Evolutionary conservation across 2,113 vertebrate genomes (phyloP).

Genomic region (Drymodes brunneopygia): DNA sequence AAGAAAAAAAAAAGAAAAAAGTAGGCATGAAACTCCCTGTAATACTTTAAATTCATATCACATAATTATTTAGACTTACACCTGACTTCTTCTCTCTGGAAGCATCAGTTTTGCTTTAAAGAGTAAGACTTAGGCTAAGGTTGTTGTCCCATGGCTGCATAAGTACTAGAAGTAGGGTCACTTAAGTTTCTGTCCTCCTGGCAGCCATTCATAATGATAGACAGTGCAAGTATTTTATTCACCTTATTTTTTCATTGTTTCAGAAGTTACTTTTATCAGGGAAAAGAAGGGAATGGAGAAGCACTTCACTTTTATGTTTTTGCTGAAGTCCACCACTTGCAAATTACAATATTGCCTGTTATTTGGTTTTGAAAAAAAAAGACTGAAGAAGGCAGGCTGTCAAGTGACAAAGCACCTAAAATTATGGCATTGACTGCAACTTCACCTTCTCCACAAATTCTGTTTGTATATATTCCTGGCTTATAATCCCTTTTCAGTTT

Average conservation of each 20-base stretch:
- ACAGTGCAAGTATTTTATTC: background rate
- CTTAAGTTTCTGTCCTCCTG: background rate
- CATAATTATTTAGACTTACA: background rate
- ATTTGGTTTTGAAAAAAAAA: background rate
- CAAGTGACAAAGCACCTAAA: background rate
- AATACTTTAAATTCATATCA: background rate
- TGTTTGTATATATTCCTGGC: background rate
- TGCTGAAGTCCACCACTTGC: background rate
- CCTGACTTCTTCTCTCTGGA: background rate
- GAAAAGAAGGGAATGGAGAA: background rate
- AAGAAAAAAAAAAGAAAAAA: background rate
- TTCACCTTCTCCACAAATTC: background rate
- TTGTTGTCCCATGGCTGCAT: rapidly evolving
- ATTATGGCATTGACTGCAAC: background rate
- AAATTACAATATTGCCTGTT: background rate
- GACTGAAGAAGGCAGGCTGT: background rate
- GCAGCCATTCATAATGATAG: background rate
- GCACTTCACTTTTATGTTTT: background rate
- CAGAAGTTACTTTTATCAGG: background rate
- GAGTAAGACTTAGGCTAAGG: background rate
- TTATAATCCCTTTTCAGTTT: background rate
- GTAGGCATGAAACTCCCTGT: background rate
- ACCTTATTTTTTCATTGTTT: background rate
- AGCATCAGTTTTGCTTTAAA: background rate
- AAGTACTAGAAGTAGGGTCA: background rate